phyloP scores from a whole-genome alignment of 2,888 invertebrate genomes.

The Himalopsyche anomala region DNA sequence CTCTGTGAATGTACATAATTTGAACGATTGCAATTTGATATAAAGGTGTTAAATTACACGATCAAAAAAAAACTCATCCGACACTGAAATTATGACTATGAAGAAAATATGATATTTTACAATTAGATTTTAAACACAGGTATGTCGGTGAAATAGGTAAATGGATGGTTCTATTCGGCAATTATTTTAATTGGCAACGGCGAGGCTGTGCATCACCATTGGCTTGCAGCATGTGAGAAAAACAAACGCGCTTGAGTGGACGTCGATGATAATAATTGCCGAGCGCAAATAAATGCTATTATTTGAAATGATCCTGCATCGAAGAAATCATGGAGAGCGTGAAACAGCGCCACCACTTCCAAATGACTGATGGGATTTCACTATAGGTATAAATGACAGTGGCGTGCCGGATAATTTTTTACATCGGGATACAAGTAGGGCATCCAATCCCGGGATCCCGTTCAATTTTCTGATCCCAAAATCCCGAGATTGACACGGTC shows the following conservation, averaged over 20 bases:
- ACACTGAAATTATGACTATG: no score
- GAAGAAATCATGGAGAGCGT: slow-evolving; percentile 24
- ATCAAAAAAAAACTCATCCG: no score
- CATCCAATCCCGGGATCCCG: no score
- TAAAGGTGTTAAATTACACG: no score
- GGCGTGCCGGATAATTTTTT: background rate
- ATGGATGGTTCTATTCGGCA: background rate
- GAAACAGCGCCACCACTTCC: slow-evolving; percentile 27
- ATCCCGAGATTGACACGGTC: no score
- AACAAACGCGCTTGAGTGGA: slow-evolving; percentile 6
- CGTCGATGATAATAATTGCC: background rate
- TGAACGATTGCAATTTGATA: no score
- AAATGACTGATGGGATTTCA: slow-evolving; percentile 38
- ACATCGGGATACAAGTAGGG: no score
- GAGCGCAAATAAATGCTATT: slow-evolving; percentile 14
- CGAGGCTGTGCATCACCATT: background rate
- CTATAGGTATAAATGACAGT: background rate
- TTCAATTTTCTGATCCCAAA: no score
- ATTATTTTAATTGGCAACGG: slow-evolving; percentile 6
- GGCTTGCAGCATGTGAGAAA: slow-evolving; percentile 11
- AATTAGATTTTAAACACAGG: no score
- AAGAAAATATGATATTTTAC: no score
- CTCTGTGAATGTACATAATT: no score
- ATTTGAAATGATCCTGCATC: slow-evolving; percentile 11
- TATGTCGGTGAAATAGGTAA: background rate